Evolutionary conservation across 1,140 invertebrate species (phyloP), one percentile per base, ranked within the genome.

Genomic region (Drosophila parabipectinata): DNA sequence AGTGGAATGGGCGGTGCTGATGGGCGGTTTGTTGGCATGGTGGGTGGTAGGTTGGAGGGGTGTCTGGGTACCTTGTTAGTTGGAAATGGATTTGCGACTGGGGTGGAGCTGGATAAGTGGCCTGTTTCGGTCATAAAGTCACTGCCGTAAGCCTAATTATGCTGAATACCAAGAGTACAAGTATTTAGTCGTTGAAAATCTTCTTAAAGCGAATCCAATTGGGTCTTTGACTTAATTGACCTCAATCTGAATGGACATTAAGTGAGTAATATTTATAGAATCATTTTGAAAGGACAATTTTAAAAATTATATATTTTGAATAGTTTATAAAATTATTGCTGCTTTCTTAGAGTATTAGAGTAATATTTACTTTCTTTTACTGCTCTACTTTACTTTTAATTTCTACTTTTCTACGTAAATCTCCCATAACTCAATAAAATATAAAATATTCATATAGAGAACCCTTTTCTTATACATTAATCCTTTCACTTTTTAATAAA

Each of bases 71-170:
- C 15, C 15, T 45, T 45, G 14, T 45, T 45, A 18, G 41, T 18
- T 45, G 41, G 41, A 10, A 10, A 28, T 10, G 21, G 48, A 34
- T 48, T 37, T 21, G 50, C 9, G 55, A 15, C 24, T n/a, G 44
- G 53, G 45, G 44, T 15, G 30, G 21, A 44, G 26, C 68, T 50
- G 64, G 56, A 34, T 71, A 71, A 71, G 64, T 71, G 67, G 53
- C 47, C 44, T 60, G 68, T 45, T 59, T 82, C 21, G 51, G 62
- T 48, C 71, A 79, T 87, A 73, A 87, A 87, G 79, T 87, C 83
- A 89, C 79, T 77, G 75, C 53, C 82, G 75, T 77, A 87, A 83
- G 79, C 79, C 83, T 83, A 88, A 87, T 87, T 83, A 87, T 88
- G 83, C 76, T 77, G 78, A 18, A 45, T 79, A 72, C 79, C 64